Conservation (phyloP, 2,888 invertebrate genomes). For the Archips xylosteana region DNA sequence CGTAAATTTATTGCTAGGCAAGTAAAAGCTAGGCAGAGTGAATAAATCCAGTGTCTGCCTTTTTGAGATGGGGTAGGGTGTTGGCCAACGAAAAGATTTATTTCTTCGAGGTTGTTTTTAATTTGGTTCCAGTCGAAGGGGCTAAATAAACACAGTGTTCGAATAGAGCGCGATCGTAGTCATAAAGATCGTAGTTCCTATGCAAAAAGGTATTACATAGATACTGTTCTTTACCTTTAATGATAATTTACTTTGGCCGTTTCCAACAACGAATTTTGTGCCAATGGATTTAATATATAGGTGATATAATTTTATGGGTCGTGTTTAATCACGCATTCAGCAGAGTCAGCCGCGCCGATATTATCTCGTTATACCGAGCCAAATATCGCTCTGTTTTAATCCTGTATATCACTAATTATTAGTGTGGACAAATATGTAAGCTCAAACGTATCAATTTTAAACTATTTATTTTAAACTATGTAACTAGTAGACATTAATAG, state of each 20-base stretch:
- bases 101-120: conserved; percentile 21
- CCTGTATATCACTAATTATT: conserved; percentile 20
- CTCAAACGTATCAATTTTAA: not conserved
- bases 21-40: conserved; percentile 34
- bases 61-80: conserved; percentile 26
- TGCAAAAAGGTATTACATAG: not conserved
- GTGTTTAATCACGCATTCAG: conserved; percentile 40
- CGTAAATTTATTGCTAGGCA: conserved; percentile 38
- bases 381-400: conserved; percentile 30
- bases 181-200: not conserved
- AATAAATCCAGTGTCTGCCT: conserved; percentile 37
- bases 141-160: conserved; percentile 1
- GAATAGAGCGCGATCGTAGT: not conserved
- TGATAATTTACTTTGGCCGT: not conserved
- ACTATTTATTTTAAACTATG: too few relatives aligned
- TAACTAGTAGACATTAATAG: too few relatives aligned
- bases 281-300: conserved; percentile 30
- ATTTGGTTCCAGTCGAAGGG: conserved; percentile 15
- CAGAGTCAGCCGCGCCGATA: conserved; percentile 39
- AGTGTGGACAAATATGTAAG: not conserved
- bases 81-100: conserved; percentile 30
- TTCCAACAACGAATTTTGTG: conserved; percentile 27
- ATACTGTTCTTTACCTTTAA: not conserved
- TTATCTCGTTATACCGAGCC: conserved; percentile 44
- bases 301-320: conserved; percentile 38